Base-by-base conservation (phyloP, 2,113 vertebrate genomes). In the Haemorhous mexicanus region DNA sequence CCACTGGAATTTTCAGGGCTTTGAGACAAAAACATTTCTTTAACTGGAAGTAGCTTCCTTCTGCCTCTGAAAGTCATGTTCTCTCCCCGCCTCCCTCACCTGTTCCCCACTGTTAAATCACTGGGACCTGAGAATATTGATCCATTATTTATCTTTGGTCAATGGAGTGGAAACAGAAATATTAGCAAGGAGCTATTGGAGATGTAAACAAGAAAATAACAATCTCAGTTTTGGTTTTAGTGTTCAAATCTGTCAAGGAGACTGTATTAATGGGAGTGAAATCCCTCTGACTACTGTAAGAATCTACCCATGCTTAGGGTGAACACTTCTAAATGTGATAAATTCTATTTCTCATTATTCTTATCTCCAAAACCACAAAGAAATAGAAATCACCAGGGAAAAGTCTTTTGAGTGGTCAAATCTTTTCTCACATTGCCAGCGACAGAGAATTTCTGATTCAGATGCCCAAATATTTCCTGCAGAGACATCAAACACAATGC, bases 31-130 rank as follows among this genome's bases (percentile, higher is more conserved):
- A 75, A 44, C 1, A 19, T 52, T 67, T 82, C 23, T 84, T 90
- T 84, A 75, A 78, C 35, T 33, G 23, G 77, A 67, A n/a, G 62
- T 59, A 21, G 1, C 8, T 88, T 84, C 4, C 16, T 52, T 87
- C 35, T 90, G 8, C 30, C 44, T 83, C 74, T 44, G n/a, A 74
- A 85, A 88, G 1, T 47, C 72, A 56, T 18, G 5, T 37, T 50
- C 7, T 83, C 24, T 35, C 6, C 9, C 2, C 2, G 0, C 7
- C 8, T 70, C 16, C 5, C 5, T 74, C 14, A 9, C 2, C 13
- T 55, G 62, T 35, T 37, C 5, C 47, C 21, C 3, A 7, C 3
- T 3, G 16, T 59, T 33, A 86, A 75, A 70, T 67, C 24, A 41
- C 6, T 46, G 35, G 8, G 10, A 23, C 10, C 44, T 73, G 24